Base-by-base conservation (phyloP, 1,140 invertebrate genomes). In the Aphelenchoides besseyi region DNA sequence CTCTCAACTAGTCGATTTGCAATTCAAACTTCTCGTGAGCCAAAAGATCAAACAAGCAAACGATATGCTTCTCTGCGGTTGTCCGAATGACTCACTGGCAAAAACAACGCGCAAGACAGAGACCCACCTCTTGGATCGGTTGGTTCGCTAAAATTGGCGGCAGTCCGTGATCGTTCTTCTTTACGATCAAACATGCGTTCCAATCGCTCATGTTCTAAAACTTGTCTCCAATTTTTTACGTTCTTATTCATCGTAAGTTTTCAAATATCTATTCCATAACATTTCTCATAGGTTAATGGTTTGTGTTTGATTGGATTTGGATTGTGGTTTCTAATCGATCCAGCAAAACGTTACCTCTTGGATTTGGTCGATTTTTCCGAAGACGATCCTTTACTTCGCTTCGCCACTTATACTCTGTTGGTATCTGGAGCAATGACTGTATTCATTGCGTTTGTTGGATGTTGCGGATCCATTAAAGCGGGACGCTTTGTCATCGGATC, bases 291-390 rank as follows among this genome's bases (percentile, higher is more conserved):
- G 76, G 9, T 74, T 23, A 76, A 37, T 41, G 75, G 77, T 18
- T 23, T 79, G 8, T 74, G 9, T 9, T 33, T 78, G 30, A 9
- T 79, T 26, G 41, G 32, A 23, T 71, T 78, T 37, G 63, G 55
- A 5, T 37, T 79, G n/a, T 79, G 77, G 77, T 48, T 79, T 30
- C 30, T 80, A 12, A 23, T 79, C 9, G 77, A 79, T 71, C 77
- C 77, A 26, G 62, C 68, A 18, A 53, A 53, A 48, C 57, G 33
- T 59, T 79, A 79, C 55, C 28, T 76, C 2, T 70, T 79, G 2
- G 71, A 78, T 35, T 63, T 79, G 18, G 75, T 79, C n/a, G 70
- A 79, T 32, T 79, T 79, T 64, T 79, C 77, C 12, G 77, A 81
- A 73, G 72, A 79, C 68, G 66, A 76, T 30, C 77, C 77, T 3